Percentiles rank a stretch among this genome's conserved stretches.
Evolutionary conservation across 30 jellyfish, hydroid and myxozoan genomes (phyloP).

Genomic region (Turritopsis dohrnii): DNA sequence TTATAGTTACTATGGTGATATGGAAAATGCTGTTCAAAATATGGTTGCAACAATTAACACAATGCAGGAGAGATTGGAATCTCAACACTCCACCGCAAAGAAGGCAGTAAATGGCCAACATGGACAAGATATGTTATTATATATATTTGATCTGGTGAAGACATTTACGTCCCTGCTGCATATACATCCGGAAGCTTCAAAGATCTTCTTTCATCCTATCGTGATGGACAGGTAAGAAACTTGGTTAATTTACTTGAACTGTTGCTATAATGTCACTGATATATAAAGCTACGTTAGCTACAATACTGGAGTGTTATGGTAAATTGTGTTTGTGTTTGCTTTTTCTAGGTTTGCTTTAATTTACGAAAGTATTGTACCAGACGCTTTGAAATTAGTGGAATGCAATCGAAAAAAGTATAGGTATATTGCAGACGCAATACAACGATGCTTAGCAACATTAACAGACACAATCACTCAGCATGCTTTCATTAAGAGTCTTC

Average conservation of each 20-base stretch:
- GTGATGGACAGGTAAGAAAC: constrained; percentile 12
- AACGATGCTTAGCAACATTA: neutral
- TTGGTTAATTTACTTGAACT: neutral
- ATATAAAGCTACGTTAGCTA: too few relatives aligned
- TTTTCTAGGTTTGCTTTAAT: constrained; percentile 7
- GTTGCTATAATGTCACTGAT: neutral
- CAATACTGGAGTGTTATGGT: neutral
- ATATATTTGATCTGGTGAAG: constrained; percentile 39
- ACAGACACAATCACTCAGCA: neutral
- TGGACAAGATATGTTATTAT: constrained; percentile 35
- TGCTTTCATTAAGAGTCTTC: constrained; percentile 3
- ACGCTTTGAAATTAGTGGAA: constrained; percentile 16
- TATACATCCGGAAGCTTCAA: constrained; percentile 24
- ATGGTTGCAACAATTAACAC: constrained; percentile 36
- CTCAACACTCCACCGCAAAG: constrained; percentile 19
- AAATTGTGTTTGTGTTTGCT: neutral
- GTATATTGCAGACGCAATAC: neutral
- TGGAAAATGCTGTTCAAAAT: constrained; percentile 46
- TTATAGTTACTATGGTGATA: constrained; percentile 60
- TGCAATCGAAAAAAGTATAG: neutral
- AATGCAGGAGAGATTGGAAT: constrained; percentile 35
- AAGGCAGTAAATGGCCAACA: constrained; percentile 27
- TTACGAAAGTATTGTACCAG: constrained; percentile 25
- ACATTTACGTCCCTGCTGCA: constrained; percentile 34
- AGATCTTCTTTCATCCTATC: neutral